Conservation (phyloP, 2,888 invertebrate species). For the Meganola albula region DNA sequence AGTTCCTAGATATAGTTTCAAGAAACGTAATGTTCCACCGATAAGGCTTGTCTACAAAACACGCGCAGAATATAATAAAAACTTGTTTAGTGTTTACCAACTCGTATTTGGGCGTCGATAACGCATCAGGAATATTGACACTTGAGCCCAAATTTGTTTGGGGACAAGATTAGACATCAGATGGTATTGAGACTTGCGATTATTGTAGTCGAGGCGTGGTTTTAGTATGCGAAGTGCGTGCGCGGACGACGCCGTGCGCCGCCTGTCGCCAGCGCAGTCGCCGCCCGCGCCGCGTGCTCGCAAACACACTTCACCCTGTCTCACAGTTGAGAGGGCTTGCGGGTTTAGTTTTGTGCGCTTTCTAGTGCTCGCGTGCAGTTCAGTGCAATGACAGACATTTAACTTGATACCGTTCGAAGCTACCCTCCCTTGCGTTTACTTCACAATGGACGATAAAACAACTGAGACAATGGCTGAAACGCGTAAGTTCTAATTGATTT, state of each 20-base stretch:
- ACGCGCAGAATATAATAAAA: slow-evolving; percentile 48
- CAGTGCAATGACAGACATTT: slow-evolving; percentile 58
- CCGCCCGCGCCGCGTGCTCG: slow-evolving; percentile 42
- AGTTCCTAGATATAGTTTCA: no score
- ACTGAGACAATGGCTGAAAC: slow-evolving; percentile 41
- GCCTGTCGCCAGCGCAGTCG: slow-evolving; percentile 55
- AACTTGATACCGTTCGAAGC: slow-evolving; percentile 33
- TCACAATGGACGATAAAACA: slow-evolving; percentile 33
- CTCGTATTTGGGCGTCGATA: slow-evolving; percentile 59
- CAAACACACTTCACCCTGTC: slow-evolving; percentile 50
- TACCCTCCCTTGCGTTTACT: slow-evolving; percentile 25
- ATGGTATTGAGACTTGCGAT: slow-evolving; percentile 53
- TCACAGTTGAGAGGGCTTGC: slow-evolving; percentile 47
- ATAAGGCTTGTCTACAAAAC: slow-evolving; percentile 48
- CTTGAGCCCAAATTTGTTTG: slow-evolving; percentile 54
- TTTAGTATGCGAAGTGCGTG: slow-evolving; percentile 74
- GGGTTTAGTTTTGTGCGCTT: slow-evolving; percentile 54
- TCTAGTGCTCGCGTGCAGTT: slow-evolving; percentile 50
- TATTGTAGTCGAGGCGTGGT: slow-evolving; percentile 55
- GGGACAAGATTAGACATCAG: slow-evolving; percentile 53
- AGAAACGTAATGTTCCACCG: slow-evolving; percentile 42
- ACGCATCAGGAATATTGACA: slow-evolving; percentile 57
- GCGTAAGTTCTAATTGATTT: slow-evolving; percentile 40
- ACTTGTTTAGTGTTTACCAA: slow-evolving; percentile 47
- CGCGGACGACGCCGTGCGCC: slow-evolving; percentile 58